Conservation (phyloP, 2,113 vertebrate species). For the Phrynocephalus versicolor region DNA sequence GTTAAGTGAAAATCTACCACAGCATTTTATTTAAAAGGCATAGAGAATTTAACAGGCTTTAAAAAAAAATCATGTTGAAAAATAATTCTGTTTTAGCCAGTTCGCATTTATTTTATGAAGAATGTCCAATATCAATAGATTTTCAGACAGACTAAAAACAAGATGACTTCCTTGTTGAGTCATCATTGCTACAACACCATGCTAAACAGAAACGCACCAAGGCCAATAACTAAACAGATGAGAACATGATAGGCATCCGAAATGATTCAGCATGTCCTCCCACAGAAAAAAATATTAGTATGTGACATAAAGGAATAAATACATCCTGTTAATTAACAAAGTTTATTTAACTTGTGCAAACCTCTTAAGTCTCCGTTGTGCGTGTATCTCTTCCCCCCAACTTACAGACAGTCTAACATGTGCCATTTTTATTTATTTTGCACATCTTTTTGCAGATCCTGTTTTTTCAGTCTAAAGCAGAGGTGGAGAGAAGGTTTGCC, state of each 20-base stretch:
- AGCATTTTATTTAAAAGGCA: conserved; percentile 3
- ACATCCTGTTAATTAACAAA: background rate
- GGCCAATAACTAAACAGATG: conserved; percentile 55
- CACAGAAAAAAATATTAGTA: background rate
- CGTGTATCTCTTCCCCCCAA: background rate
- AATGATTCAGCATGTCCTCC: background rate
- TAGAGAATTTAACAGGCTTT: conserved; percentile 8
- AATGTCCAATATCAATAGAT: conserved; percentile 48
- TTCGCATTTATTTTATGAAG: conserved; percentile 47
- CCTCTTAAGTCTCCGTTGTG: background rate
- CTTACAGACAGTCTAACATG: background rate
- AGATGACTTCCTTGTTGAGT: conserved; percentile 51
- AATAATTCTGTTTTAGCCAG: conserved; percentile 40
- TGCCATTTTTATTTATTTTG: background rate
- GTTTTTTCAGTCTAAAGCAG: no score
- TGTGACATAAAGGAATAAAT: background rate
- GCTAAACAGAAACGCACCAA: conserved; percentile 60
- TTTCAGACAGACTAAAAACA: conserved; percentile 61
- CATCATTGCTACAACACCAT: conserved; percentile 54
- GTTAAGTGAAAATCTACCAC: conserved; percentile 19
- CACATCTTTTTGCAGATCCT: no score
- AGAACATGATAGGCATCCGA: conserved; percentile 9
- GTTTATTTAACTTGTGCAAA: background rate
- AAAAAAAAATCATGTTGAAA: conserved; percentile 27
- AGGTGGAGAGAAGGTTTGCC: background rate